phyloP scores from a whole-genome alignment of 2,888 invertebrate species.

The Psylliodes chrysocephalus region DNA sequence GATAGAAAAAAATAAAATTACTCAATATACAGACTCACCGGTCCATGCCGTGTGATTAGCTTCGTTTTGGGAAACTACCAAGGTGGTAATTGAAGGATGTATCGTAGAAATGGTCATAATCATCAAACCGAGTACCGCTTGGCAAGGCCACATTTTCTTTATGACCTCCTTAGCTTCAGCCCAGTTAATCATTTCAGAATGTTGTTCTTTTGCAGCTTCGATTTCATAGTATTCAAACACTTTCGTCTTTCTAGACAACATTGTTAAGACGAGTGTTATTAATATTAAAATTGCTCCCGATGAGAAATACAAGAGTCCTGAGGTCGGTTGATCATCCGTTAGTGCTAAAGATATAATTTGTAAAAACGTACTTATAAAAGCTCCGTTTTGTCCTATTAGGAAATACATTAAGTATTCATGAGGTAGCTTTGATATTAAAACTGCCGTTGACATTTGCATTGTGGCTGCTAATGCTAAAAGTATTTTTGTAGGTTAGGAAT shows the following conservation, averaged over 20 bases:
- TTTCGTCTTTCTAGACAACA: constrained; percentile 1
- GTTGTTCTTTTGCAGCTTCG: neutral
- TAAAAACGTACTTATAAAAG: constrained; percentile 7
- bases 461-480: constrained; percentile 17
- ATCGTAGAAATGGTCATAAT: neutral
- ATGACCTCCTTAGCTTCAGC: neutral
- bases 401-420: constrained; percentile 4
- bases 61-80: constrained; percentile 17
- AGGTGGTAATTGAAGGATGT: constrained; percentile 4
- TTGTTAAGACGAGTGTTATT: neutral
- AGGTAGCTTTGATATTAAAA: constrained; percentile 20
- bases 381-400: constrained; percentile 21
- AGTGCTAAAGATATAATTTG: constrained; percentile 16
- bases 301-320: constrained; percentile 18
- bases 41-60: constrained; percentile 9
- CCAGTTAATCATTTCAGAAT: constrained; percentile 1
- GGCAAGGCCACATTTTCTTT: constrained; percentile 20
- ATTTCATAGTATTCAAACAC: constrained; percentile 13
- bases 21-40: constrained; percentile 1
- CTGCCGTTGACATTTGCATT: constrained; percentile 18
- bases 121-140: neutral
- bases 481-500: neutral
- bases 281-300: constrained; percentile 7
- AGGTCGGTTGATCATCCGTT: constrained; percentile 4
- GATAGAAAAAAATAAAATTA: too few relatives aligned